Evolutionary conservation across 2,888 invertebrate genomes (phyloP).

Genomic region (Torymus auratus): DNA sequence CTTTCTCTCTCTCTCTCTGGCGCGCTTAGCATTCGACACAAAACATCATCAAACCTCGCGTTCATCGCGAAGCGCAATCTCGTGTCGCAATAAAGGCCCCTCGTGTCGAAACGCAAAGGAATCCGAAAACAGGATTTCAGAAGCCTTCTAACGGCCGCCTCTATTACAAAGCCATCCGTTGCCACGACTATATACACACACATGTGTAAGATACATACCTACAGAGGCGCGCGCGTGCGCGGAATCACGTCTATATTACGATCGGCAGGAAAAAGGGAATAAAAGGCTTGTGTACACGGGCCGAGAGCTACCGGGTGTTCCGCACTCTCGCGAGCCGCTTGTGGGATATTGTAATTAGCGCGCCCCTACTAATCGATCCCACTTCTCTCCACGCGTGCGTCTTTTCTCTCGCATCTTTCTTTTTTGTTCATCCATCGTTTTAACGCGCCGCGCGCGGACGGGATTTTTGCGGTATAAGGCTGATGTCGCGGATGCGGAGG

Average conservation of each 20-base stretch:
- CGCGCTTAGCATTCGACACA: no score
- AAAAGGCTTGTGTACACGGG: conserved; percentile 5
- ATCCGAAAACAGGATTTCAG: conserved; percentile 22
- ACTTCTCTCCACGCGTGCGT: not conserved
- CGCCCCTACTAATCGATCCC: conserved; percentile 61
- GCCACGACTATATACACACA: no score
- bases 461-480: not conserved
- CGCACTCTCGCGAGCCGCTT: not conserved
- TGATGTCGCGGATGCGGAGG: no score
- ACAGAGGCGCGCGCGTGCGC: not conserved
- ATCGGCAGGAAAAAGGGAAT: conserved; percentile 23
- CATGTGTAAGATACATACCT: no score
- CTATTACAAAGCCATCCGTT: no score
- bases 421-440: not conserved
- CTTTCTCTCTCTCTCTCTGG: no score
- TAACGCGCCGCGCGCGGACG: not conserved
- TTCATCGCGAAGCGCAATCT: not conserved
- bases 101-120: not conserved
- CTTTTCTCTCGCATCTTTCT: not conserved
- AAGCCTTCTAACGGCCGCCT: no score
- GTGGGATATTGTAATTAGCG: conserved; percentile 62
- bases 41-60: not conserved
- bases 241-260: conserved; percentile 13
- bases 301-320: conserved; percentile 43
- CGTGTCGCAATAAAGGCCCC: conserved; percentile 8